These are phyloP conservation scores for Thaleichthys pacificus DNA, from an alignment of 2,797 vertebrate genomes.

Conservation along the genomic window DNA sequence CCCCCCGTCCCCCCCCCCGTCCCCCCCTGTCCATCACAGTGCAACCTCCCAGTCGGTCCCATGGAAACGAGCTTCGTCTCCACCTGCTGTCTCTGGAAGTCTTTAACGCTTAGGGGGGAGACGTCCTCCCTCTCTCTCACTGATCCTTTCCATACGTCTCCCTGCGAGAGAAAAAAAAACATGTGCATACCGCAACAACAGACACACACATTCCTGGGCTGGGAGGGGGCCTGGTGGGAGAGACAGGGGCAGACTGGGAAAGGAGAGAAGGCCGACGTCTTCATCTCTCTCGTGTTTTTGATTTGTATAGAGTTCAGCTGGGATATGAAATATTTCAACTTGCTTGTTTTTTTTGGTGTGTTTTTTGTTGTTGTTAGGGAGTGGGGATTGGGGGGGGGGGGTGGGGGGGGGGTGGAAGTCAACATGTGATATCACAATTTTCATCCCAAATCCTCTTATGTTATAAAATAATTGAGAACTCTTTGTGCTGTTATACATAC, in stretches of 20 bases:
- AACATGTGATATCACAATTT: neutral
- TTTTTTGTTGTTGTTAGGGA: too few relatives aligned
- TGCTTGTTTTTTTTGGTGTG: too few relatives aligned
- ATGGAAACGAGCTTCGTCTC: neutral
- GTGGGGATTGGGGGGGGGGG: too few relatives aligned
- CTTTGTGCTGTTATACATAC: too few relatives aligned
- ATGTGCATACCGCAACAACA: constrained; percentile 10
- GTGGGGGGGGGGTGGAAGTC: too few relatives aligned
- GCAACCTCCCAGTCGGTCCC: neutral
- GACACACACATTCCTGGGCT: constrained; percentile 7
- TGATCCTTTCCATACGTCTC: constrained; percentile 16
- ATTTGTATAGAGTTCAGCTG: too few relatives aligned
- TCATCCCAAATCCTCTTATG: neutral
- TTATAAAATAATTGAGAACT: neutral
- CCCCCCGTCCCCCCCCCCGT: neutral
- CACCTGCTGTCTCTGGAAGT: constrained; percentile 12
- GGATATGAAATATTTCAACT: too few relatives aligned
- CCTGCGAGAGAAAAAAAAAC: neutral
- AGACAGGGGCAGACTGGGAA: neutral
- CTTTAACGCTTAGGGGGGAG: constrained; percentile 4
- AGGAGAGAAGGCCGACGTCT: neutral
- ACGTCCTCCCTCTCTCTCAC: neutral
- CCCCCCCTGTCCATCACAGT: too few relatives aligned
- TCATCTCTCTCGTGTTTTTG: neutral
- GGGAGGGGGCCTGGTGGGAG: neutral